Percentiles rank a stretch among this genome's conserved stretches.
Conservation (phyloP, 2,888 invertebrate genomes). For the Caenorhabditis sp. region DNA sequence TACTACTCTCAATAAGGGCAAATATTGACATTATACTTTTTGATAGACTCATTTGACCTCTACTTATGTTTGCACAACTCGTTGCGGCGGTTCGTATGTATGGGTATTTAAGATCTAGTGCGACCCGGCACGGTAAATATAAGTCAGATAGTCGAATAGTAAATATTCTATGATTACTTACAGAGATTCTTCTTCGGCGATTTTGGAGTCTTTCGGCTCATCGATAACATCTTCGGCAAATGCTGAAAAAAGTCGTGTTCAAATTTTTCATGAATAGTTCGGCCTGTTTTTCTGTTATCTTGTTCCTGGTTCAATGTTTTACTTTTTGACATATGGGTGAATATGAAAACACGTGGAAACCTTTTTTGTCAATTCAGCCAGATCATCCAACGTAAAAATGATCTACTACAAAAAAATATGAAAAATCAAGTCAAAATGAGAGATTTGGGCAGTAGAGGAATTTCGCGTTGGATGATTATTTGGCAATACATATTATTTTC, state of each 20-base stretch:
- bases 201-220: constrained; percentile 24
- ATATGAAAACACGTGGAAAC: too few relatives aligned
- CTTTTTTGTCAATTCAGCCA: too few relatives aligned
- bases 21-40: not conserved
- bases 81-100: not conserved
- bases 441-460: too few relatives aligned
- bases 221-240: constrained; percentile 65
- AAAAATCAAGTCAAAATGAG: too few relatives aligned
- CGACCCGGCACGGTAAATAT: not conserved
- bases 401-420: too few relatives aligned
- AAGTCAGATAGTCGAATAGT: not conserved
- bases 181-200: constrained; percentile 21
- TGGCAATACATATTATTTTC: too few relatives aligned
- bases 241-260: constrained; percentile 22
- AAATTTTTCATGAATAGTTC: too few relatives aligned
- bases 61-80: not conserved
- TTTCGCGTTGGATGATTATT: too few relatives aligned
- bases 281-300: too few relatives aligned
- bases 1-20: not conserved
- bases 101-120: not conserved
- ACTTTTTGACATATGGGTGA: too few relatives aligned
- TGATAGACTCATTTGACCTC: not conserved
- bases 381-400: too few relatives aligned
- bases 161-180: not conserved
- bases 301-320: too few relatives aligned